phyloP scores from a whole-genome alignment of 2,888 invertebrate genomes.

The Epistrophe eligans region DNA sequence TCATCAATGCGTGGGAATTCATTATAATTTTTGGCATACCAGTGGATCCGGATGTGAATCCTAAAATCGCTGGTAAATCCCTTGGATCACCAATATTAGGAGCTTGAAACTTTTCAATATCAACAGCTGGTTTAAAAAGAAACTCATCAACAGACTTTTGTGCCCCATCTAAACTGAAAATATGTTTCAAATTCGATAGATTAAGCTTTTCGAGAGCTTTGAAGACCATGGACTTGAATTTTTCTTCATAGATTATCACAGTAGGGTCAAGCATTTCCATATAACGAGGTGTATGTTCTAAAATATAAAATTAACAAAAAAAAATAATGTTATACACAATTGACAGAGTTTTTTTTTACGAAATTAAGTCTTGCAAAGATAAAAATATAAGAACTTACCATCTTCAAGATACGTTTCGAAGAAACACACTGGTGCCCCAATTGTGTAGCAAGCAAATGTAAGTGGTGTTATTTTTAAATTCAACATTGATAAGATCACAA shows the following conservation, averaged over 20 bases:
- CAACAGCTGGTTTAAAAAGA: not conserved
- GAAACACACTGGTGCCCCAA: constrained; percentile 74
- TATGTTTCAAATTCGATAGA: not conserved
- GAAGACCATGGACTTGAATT: constrained; percentile 24
- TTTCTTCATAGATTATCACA: constrained; percentile 59
- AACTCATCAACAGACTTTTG: not conserved
- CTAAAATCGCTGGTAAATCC: constrained; percentile 42
- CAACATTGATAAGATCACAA: constrained; percentile 68
- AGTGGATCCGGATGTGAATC: constrained; percentile 69
- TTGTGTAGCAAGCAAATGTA: constrained; percentile 71
- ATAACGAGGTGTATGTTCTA: constrained; percentile 19
- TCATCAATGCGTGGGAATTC: constrained; percentile 54
- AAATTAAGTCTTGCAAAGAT: too few species aligned
- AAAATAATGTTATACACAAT: too few species aligned
- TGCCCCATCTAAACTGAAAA: not conserved
- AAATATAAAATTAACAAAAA: not conserved
- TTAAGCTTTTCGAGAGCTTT: not conserved
- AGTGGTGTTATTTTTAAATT: constrained; percentile 64
- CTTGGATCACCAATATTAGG: constrained; percentile 47
- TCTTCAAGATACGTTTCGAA: constrained; percentile 72
- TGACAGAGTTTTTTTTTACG: too few species aligned
- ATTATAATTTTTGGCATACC: constrained; percentile 65
- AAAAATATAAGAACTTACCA: constrained; percentile 48
- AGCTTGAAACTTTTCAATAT: constrained; percentile 17
- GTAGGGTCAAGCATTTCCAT: constrained; percentile 48